Evolutionary conservation across 2,113 vertebrate species (phyloP).

Genomic region (Leptocoma aspasia): DNA sequence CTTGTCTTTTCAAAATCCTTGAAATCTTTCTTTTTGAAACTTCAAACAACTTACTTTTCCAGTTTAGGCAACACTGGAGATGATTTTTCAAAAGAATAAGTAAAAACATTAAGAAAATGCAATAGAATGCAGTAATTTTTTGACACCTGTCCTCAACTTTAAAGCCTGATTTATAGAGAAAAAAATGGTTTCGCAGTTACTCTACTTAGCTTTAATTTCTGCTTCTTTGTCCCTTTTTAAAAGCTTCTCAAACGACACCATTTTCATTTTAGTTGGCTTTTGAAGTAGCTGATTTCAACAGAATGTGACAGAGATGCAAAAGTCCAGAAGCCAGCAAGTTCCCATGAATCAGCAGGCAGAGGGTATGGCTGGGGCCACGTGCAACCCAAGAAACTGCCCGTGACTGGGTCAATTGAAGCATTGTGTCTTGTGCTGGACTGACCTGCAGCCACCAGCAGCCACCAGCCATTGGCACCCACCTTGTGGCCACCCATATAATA

Average conservation of each 20-base stretch:
- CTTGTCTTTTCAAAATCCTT: not conserved
- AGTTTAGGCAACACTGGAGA: not conserved
- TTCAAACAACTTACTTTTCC: not conserved
- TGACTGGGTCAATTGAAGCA: not conserved
- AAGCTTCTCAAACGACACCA: not conserved
- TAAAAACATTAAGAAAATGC: not conserved
- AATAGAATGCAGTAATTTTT: not conserved
- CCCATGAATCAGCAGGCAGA: not conserved
- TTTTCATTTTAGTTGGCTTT: not conserved
- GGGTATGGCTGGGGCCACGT: accelerated
- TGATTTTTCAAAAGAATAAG: not conserved
- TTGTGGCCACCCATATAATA: not conserved
- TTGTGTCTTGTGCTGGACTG: not conserved
- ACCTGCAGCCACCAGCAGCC: not conserved
- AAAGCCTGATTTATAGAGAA: not conserved
- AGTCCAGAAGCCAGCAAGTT: not conserved
- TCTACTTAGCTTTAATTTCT: not conserved
- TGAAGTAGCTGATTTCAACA: not conserved
- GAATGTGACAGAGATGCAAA: not conserved
- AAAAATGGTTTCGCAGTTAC: not conserved
- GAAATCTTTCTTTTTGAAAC: not conserved
- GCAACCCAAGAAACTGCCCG: not conserved
- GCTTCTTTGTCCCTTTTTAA: not conserved
- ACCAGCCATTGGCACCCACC: accelerated
- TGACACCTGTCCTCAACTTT: not conserved